Evolutionary conservation across 2,888 invertebrate genomes (phyloP).

Genomic region (Ganaspis brasiliensis): DNA sequence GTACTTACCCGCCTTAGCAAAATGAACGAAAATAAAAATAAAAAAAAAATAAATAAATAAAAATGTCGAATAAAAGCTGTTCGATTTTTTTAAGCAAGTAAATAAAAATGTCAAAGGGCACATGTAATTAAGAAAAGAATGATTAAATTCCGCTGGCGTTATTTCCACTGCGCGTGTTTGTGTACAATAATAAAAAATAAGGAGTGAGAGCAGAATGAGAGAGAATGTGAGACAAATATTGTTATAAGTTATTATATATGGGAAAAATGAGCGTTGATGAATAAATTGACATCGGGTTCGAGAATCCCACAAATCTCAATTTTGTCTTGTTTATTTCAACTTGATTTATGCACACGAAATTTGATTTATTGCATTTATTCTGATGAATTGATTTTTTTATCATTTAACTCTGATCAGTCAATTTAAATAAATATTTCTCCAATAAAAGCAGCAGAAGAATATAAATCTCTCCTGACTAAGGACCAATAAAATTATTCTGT

Average conservation of each 20-base stretch:
- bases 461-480: neutral
- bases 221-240: neutral
- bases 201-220: neutral
- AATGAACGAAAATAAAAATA: constrained; percentile 14
- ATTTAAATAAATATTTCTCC: too few species aligned
- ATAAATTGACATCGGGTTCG: constrained; percentile 34
- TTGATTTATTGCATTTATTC: too few species aligned
- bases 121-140: constrained; percentile 25
- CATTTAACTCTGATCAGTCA: too few species aligned
- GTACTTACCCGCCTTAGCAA: constrained; percentile 28
- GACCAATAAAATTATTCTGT: neutral
- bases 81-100: constrained; percentile 18
- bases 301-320: constrained; percentile 31
- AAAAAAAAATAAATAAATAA: neutral
- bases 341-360: too few species aligned
- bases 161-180: constrained; percentile 14
- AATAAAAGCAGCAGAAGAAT: too few species aligned
- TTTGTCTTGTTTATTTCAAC: neutral
- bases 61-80: constrained; percentile 19
- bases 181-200: constrained; percentile 24
- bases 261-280: constrained; percentile 21
- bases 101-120: constrained; percentile 35
- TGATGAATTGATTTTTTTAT: too few species aligned
- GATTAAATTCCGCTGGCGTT: constrained; percentile 7
- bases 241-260: constrained; percentile 36